Percentiles rank a stretch among this genome's conserved stretches.
phyloP scores from a whole-genome alignment of 1,140 invertebrate genomes.

The Saccostrea glomerata region DNA sequence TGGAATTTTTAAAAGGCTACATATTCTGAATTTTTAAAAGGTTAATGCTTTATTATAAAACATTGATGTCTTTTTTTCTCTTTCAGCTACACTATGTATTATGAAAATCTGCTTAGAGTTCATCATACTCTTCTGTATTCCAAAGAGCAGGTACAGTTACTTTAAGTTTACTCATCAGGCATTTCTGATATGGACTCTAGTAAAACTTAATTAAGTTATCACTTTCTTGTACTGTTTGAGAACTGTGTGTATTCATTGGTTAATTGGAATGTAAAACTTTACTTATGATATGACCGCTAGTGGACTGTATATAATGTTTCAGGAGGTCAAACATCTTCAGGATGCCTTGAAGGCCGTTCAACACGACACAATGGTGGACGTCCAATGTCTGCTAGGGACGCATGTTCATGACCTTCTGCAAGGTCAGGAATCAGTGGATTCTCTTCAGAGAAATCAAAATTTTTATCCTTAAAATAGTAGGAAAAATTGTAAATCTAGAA shows the following conservation, averaged over 20 bases:
- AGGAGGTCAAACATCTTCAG: conserved; percentile 74
- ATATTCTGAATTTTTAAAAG: no score
- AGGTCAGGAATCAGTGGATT: conserved; percentile 63
- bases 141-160: conserved; percentile 71
- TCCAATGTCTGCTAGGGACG: conserved; percentile 76
- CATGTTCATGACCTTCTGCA: conserved; percentile 74
- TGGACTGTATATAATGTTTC: not conserved
- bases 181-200: no score
- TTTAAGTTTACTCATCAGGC: no score
- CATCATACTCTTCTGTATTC: conserved; percentile 77
- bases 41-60: no score
- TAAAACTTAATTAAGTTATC: no score
- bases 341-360: conserved; percentile 69
- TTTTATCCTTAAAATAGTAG: not conserved
- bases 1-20: no score
- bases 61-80: no score
- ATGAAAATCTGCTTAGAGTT: conserved; percentile 76
- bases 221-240: no score
- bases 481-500: no score
- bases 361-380: conserved; percentile 71
- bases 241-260: no score
- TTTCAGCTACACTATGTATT: conserved; percentile 78
- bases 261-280: no score
- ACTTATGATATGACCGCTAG: no score
- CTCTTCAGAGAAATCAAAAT: conserved; percentile 8